Evolutionary conservation across 2,113 vertebrate genomes (phyloP), one percentile per base, ranked within the genome.

Genomic region (Apteryx mantelli): DNA sequence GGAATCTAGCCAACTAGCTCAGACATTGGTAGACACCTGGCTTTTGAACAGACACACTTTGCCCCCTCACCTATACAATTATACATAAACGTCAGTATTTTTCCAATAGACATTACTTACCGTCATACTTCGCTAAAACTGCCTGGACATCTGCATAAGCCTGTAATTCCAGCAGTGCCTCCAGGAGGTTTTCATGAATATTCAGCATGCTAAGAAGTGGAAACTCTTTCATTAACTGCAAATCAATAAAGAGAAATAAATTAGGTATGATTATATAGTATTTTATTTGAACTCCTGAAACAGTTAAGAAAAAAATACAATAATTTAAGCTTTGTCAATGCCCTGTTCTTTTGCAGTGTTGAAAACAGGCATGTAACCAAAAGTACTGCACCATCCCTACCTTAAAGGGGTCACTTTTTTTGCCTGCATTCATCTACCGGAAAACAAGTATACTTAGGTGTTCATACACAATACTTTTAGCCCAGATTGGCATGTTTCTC

Each of bases 121-220:
- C 99, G 82, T 99, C 99, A 83, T 99, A 99, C 98, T 99, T 99
- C 26, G 99, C 99, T 77, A 99, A 98, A 86, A 99, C 99, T 96
- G 99, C 99, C 98, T 99, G 99, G 80, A 99, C 99, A 97, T 99
- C 99, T 93, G 99, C 99, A 25, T 99, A 99, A 40, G 99, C 99
- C 95, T 99, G 99, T 77, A 99, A 98, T 96, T 99, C 99, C 97
- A 99, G 98, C 92, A 99, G 98, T 15, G 99, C 99, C 97, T 99
- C 99, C 78, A 99, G 96, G 61, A 99, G 99, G 97, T 99, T 99
- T 98, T 99, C 99, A 61, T 99, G 99, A 97, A 99, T 99, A 98
- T 99, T 99, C 98, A 99, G 98, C 99, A 99, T 99, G 96, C 99
- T 99, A 95, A 99, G 97, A 95, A 99, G 98, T 77, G 99, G 99